Conservation (phyloP, 2,888 invertebrate species). For the Drosophila barbarae region DNA sequence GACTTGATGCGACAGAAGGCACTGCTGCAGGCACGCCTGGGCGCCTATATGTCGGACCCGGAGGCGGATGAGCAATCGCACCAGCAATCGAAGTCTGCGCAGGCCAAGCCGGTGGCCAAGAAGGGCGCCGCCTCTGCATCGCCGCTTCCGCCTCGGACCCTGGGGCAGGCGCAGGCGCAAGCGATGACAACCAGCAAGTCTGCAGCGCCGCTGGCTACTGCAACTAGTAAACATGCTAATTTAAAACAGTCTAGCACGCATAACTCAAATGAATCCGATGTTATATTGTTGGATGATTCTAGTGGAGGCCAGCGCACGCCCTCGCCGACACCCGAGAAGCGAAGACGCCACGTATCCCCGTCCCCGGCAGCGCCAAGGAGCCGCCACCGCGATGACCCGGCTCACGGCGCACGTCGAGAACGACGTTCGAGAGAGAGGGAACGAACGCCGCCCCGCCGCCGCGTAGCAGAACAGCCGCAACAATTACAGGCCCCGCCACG, state of each 20-base stretch:
- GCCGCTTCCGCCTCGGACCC: constrained; percentile 19
- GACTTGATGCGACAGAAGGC: constrained; percentile 95
- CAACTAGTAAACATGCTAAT: constrained; percentile 79
- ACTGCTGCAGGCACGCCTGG: constrained; percentile 87
- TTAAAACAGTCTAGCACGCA: constrained; percentile 76
- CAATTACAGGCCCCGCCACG: constrained; percentile 45
- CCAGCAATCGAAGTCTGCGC: constrained; percentile 10
- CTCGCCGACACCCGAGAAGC: constrained; percentile 75
- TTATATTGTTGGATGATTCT: constrained; percentile 85
- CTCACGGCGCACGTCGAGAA: constrained; percentile 38
- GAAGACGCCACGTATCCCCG: constrained; percentile 59
- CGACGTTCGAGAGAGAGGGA: constrained; percentile 38
- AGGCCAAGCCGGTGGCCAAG: constrained; percentile 19
- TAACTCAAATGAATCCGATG: constrained; percentile 80
- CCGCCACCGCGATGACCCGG: constrained; percentile 48
- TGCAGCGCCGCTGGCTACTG: constrained; percentile 66
- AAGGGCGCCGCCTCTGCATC: constrained; percentile 9
- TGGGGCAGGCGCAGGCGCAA: constrained; percentile 6
- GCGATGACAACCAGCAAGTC: constrained; percentile 46
- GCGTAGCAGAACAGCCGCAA: constrained; percentile 44
- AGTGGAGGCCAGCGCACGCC: constrained; percentile 82
- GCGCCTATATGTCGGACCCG: constrained; percentile 87
- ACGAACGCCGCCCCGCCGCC: constrained; percentile 61
- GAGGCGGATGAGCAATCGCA: constrained; percentile 81
- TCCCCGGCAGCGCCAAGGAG: constrained; percentile 34